phyloP scores from a whole-genome alignment of 2,888 invertebrate species.

The Drosophila recens region DNA sequence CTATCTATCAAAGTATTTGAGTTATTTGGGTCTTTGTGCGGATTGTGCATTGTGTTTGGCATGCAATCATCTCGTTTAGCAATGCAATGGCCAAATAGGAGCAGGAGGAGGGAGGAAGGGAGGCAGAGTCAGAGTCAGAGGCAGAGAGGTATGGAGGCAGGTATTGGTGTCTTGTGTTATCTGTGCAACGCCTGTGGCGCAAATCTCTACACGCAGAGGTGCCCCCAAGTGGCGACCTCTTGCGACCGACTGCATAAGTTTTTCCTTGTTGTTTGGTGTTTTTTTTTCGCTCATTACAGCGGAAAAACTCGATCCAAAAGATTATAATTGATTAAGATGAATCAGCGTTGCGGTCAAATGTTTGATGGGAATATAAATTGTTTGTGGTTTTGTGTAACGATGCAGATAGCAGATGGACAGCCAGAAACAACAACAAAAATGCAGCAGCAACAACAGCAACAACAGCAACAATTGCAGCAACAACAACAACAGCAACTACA shows the following conservation, averaged over 20 bases:
- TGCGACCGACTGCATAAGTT: slow-evolving; percentile 63
- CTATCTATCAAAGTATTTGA: slow-evolving; percentile 22
- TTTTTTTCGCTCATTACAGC: slow-evolving; percentile 77
- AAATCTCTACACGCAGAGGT: slow-evolving; percentile 77
- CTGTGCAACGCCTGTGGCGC: slow-evolving; percentile 74
- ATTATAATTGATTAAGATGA: slow-evolving; percentile 85
- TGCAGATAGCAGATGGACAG: slow-evolving; percentile 62
- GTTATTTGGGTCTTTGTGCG: slow-evolving; percentile 43
- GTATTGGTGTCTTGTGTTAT: slow-evolving; percentile 53
- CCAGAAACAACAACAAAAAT: slow-evolving; percentile 15
- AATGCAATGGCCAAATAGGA: slow-evolving; percentile 23
- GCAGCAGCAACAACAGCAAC: slow-evolving; percentile 7
- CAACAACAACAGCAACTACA: slow-evolving; percentile 9
- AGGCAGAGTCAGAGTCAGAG: too few species aligned
- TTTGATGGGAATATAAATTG: slow-evolving; percentile 85
- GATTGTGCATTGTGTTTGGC: slow-evolving; percentile 54
- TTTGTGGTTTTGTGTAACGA: slow-evolving; percentile 84
- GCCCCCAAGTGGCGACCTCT: slow-evolving; percentile 70
- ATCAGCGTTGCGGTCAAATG: slow-evolving; percentile 85
- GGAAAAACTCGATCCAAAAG: slow-evolving; percentile 81
- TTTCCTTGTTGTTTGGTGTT: slow-evolving; percentile 1
- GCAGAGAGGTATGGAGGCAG: neutral
- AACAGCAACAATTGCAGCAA: slow-evolving; percentile 8
- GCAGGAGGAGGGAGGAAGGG: too few species aligned
- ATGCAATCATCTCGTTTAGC: slow-evolving; percentile 60